Base-by-base conservation (phyloP, 2,797 vertebrate genomes). In the Nothura maculosa region DNA sequence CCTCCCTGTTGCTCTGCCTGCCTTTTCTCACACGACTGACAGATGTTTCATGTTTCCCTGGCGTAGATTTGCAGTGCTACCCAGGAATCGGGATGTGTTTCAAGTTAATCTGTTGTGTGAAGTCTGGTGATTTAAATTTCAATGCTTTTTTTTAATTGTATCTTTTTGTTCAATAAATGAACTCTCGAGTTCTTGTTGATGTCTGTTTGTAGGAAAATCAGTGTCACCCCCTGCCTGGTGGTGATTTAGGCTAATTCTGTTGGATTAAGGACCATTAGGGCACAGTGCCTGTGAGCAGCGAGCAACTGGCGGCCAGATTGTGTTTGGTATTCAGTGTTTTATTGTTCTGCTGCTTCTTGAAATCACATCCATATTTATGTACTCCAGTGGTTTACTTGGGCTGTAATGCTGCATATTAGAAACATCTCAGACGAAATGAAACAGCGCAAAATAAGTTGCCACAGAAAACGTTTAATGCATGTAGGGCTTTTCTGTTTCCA, bases 161-260 rank as follows among this genome's bases (percentile, higher is more conserved):
- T 38, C 12, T 75, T 77, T 77, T 47, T 22, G 16, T 76, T 82
- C 60, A 73, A 15, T 28, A 68, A 76, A 24, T 61, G 36, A 57
- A 75, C 61, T 86, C 19, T 27, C 8, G 48, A 60, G 16, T 19
- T 69, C 12, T 17, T 43, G 15, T 55, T 66, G 34, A 6, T 87
- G 45, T 5, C 6, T n/a, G 66, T 21, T 27, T 10, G 34, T 32
- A 17, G 42, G 70, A 55, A 73, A 76, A 68, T 64, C 63, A 6
- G 3, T 72, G 40, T 10, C 9, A 1, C 3, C 11, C 6, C 38
- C 3, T 1, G 6, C 17, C 8, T 27, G 2, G 1, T 28, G 8
- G 12, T 34, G 38, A 20, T 2, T 6, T 32, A 48, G 47, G 58
- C 42, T 22, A 30, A 7, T 70, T 21, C 45, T 50, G 15, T 36